These are phyloP conservation scores for Metaphire vulgaris DNA, from an alignment of 1,140 invertebrate species.

Conservation along the genomic window DNA sequence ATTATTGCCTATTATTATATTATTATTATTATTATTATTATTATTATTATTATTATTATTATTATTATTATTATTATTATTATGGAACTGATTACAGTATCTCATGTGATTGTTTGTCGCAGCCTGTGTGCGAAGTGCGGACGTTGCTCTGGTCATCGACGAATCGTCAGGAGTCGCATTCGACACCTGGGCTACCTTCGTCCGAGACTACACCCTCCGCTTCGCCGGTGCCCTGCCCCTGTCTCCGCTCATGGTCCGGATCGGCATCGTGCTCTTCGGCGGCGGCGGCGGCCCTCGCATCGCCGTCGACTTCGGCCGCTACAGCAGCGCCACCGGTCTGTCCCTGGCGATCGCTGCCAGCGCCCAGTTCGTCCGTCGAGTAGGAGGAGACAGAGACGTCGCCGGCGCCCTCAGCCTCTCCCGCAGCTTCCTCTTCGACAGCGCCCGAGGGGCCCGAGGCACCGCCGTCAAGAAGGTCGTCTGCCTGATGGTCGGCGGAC, in stretches of 20 bases:
- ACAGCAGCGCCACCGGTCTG: background rate
- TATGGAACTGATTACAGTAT: too few species aligned
- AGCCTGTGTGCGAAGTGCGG: background rate
- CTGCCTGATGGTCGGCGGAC: background rate
- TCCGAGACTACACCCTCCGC: background rate
- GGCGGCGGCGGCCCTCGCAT: background rate
- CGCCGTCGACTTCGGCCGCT: background rate
- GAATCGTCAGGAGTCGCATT: background rate
- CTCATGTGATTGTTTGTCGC: too few species aligned
- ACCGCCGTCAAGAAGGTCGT: background rate
- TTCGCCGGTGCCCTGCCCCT: background rate
- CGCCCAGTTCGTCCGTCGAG: background rate
- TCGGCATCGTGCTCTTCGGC: background rate
- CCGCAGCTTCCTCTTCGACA: background rate
- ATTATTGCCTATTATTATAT: too few species aligned
- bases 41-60: too few species aligned
- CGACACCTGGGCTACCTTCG: background rate
- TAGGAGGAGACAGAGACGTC: background rate
- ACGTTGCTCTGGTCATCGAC: background rate
- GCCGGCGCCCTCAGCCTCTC: background rate
- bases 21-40: too few species aligned
- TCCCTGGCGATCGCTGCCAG: background rate
- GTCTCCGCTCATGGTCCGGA: background rate
- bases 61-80: too few species aligned
- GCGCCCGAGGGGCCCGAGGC: background rate